Conservation (phyloP, 2,113 vertebrate species). For the Trogon melanurus region DNA sequence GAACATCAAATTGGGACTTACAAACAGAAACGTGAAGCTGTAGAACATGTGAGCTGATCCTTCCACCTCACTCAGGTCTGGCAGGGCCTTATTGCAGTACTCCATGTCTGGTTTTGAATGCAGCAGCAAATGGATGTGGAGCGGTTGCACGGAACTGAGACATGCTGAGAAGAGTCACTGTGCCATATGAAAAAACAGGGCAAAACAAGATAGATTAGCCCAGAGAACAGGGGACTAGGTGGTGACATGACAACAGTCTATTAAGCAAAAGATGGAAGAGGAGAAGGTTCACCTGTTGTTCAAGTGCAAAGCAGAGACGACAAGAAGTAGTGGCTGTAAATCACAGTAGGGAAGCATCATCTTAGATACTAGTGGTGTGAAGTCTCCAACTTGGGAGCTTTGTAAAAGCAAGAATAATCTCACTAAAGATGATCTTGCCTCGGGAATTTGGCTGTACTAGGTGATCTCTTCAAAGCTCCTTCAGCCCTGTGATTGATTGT, state of each 20-base stretch:
- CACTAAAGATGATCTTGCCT: neutral
- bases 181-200: neutral
- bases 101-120: fast-evolving
- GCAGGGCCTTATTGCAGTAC: neutral
- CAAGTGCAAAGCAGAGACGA: neutral
- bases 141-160: neutral
- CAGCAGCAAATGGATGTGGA: neutral
- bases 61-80: neutral
- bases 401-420: neutral
- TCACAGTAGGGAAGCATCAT: neutral
- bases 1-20: neutral
- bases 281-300: neutral
- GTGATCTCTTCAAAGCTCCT: neutral
- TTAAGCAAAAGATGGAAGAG: neutral
- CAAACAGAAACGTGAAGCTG: neutral
- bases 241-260: neutral
- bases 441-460: neutral
- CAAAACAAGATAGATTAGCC: neutral
- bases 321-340: neutral
- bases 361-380: neutral
- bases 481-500: neutral
- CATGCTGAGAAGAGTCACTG: neutral
- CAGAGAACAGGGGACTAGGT: neutral
- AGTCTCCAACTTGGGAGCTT: neutral
- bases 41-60: neutral